Conservation (phyloP, 2,888 invertebrate species). For the Noctua comes region DNA sequence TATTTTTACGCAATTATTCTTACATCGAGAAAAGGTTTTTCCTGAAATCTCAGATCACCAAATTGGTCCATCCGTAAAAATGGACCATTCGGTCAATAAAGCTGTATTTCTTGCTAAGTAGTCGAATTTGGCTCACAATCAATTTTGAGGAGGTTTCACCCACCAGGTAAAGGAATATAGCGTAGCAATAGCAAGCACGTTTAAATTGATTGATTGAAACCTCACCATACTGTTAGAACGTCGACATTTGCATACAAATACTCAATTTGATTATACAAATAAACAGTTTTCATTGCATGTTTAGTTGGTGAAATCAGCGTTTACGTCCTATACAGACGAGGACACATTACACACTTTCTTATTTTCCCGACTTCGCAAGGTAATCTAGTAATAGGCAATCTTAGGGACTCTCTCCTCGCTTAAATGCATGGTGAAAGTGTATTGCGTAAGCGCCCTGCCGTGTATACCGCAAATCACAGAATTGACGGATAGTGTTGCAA, state of each 20-base stretch:
- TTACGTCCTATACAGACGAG: constrained; percentile 74
- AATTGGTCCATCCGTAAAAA: background rate
- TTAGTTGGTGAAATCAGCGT: constrained; percentile 73
- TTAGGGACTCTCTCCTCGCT: constrained; percentile 88
- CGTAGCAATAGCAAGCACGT: constrained; percentile 4
- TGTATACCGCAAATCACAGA: constrained; percentile 84
- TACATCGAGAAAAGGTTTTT: background rate
- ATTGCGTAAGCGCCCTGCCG: constrained; percentile 85
- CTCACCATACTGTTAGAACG: constrained; percentile 14
- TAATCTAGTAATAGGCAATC: constrained; percentile 88
- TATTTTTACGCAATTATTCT: background rate
- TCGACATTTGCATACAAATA: constrained; percentile 54
- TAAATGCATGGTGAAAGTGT: constrained; percentile 86
- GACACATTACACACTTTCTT: constrained; percentile 83
- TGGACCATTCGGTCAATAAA: background rate
- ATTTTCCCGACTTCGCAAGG: constrained; percentile 85
- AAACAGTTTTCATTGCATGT: constrained; percentile 68
- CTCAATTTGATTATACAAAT: constrained; percentile 62
- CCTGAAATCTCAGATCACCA: background rate
- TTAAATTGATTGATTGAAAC: constrained; percentile 46
- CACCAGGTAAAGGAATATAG: background rate
- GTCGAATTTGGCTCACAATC: constrained; percentile 20
- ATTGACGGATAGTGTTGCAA: constrained; percentile 71
- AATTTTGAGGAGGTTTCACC: background rate
- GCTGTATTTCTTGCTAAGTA: background rate